A percentile compares a stretch with the other conserved stretches of the same genome.
Evolutionary conservation across 2,888 invertebrate species (phyloP).

Genomic region (Tachina grossa): DNA sequence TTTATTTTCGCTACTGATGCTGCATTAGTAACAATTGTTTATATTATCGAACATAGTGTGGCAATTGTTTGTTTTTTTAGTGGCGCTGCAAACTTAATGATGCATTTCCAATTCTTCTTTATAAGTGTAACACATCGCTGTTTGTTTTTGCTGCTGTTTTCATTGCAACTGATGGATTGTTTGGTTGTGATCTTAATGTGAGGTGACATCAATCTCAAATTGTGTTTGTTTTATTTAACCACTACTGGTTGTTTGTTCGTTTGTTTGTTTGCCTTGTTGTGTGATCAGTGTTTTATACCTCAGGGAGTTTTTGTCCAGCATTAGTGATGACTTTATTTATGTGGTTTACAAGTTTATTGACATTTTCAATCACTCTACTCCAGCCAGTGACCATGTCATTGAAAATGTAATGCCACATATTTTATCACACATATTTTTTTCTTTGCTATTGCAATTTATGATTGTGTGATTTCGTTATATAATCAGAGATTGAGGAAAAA

Average conservation of each 20-base stretch:
- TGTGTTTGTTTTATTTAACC: conserved; percentile 29
- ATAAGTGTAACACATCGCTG: conserved; percentile 48
- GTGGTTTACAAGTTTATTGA: conserved; percentile 65
- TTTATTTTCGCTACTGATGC: conserved; percentile 30
- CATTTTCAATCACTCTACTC: conserved; percentile 41
- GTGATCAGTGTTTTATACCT: conserved; percentile 30
- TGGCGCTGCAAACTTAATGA: conserved; percentile 72
- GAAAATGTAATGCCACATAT: conserved; percentile 15
- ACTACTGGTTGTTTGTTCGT: conserved; percentile 27
- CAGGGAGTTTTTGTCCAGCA: background rate
- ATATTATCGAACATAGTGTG: background rate
- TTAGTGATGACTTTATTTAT: conserved; percentile 67
- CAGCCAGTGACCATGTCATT: conserved; percentile 29
- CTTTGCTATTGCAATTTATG: background rate
- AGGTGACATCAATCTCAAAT: conserved; percentile 79
- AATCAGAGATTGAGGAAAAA: background rate
- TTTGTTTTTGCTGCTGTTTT: conserved; percentile 13
- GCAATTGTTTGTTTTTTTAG: conserved; percentile 49
- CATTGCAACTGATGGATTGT: conserved; percentile 50
- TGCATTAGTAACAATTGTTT: conserved; percentile 57
- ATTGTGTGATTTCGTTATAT: background rate
- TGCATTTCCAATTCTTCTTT: conserved; percentile 63
- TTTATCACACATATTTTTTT: conserved; percentile 42
- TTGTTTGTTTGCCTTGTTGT: conserved; percentile 30
- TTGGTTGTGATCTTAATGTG: conserved; percentile 76